Evolutionary conservation across 2,113 vertebrate species (phyloP).

Genomic region (Microcebus jonahi): DNA sequence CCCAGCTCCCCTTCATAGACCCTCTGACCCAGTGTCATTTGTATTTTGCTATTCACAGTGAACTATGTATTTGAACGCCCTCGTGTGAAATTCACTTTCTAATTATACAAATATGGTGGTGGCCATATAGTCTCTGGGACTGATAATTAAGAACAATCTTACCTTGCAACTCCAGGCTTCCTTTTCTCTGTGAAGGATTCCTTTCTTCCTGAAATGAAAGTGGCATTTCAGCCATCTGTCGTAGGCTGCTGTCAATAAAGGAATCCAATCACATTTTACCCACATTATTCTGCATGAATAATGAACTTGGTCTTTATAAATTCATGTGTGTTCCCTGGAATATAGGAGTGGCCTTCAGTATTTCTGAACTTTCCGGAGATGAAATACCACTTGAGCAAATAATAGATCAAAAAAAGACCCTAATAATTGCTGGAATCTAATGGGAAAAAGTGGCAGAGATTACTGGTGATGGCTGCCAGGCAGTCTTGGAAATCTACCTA

Average conservation of each 20-base stretch:
- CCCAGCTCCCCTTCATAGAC: not conserved
- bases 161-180: slow-evolving; percentile 36
- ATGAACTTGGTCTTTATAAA: slow-evolving; percentile 50
- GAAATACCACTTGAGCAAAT: not conserved
- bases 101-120: not conserved
- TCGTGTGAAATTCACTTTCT: slow-evolving; percentile 49
- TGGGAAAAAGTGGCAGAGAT: not conserved
- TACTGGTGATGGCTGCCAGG: not conserved
- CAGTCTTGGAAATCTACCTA: slow-evolving; percentile 13
- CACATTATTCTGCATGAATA: not conserved
- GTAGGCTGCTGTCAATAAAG: slow-evolving; percentile 51
- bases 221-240: slow-evolving; percentile 67
- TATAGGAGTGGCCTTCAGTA: not conserved
- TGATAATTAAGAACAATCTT: slow-evolving; percentile 49
- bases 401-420: not conserved
- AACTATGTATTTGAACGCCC: not conserved
- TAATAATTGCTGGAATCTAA: not conserved
- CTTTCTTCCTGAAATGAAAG: slow-evolving; percentile 67
- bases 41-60: not conserved
- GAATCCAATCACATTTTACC: slow-evolving; percentile 52
- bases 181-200: slow-evolving; percentile 34
- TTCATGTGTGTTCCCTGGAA: slow-evolving; percentile 17
- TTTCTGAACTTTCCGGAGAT: slow-evolving; percentile 29
- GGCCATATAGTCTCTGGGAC: not conserved
- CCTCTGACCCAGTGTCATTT: not conserved